phyloP scores from a whole-genome alignment of 2,113 vertebrate genomes.

The Takifugu bimaculatus region DNA sequence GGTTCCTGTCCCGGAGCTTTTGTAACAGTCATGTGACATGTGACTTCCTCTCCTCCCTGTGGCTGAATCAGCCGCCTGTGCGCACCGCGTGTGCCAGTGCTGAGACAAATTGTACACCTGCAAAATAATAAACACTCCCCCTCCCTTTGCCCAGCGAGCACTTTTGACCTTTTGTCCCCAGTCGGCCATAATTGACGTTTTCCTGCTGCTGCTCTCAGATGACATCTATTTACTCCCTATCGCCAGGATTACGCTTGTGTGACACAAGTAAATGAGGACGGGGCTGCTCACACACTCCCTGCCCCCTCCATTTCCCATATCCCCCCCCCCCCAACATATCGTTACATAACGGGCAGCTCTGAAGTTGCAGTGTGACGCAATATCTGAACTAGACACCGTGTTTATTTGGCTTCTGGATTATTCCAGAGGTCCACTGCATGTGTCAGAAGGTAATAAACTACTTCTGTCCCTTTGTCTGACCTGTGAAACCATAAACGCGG shows the following conservation, averaged over 20 bases:
- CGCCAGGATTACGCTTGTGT: slow-evolving; percentile 7
- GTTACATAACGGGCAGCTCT: slow-evolving; percentile 44
- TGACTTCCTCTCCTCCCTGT: background rate
- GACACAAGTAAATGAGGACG: slow-evolving; percentile 2
- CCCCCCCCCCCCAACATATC: slow-evolving; percentile 33
- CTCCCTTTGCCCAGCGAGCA: background rate
- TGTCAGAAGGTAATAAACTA: too few species aligned
- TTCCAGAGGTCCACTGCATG: slow-evolving; percentile 14
- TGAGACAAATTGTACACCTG: background rate
- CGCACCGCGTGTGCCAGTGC: background rate
- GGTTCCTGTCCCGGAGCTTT: background rate
- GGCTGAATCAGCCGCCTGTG: background rate
- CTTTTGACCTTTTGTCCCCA: slow-evolving; percentile 23
- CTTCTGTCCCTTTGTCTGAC: too few species aligned
- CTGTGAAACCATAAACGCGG: too few species aligned
- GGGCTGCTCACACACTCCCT: background rate
- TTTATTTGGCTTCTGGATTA: slow-evolving; percentile 25
- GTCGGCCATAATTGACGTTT: slow-evolving; percentile 10
- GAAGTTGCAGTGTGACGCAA: slow-evolving; percentile 35
- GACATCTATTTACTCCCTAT: slow-evolving; percentile 10
- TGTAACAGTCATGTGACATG: too few species aligned
- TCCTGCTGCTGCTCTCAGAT: background rate
- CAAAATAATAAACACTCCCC: slow-evolving; percentile 3
- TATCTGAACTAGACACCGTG: slow-evolving; percentile 8
- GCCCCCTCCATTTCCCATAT: slow-evolving; percentile 4